Conservation (phyloP, 2,797 vertebrate genomes). For the Melanotaenia maccullochi region DNA sequence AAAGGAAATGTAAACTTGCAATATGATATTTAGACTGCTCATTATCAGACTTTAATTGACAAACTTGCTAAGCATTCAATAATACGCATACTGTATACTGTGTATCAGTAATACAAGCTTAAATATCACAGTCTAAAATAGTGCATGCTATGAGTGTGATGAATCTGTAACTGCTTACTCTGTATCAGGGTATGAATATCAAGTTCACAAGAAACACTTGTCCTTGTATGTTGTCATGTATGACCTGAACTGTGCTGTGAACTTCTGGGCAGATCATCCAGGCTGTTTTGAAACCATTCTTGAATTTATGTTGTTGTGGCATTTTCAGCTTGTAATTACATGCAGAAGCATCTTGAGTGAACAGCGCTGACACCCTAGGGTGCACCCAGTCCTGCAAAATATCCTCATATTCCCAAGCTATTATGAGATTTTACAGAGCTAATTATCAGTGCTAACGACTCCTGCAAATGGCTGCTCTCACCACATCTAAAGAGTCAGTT, state of each 20-base stretch:
- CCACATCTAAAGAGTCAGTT: constrained; percentile 13
- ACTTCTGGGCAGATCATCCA: constrained; percentile 15
- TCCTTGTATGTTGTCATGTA: constrained; percentile 39
- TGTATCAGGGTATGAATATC: constrained; percentile 30
- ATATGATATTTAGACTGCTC: not conserved
- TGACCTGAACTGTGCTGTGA: constrained; percentile 24
- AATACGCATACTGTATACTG: not conserved
- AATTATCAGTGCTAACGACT: constrained; percentile 55
- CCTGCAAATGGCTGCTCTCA: constrained; percentile 28
- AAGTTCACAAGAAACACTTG: constrained; percentile 28
- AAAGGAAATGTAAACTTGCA: not conserved
- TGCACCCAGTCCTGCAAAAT: constrained; percentile 35
- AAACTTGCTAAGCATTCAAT: not conserved
- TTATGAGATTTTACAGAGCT: constrained; percentile 46
- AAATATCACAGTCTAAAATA: constrained; percentile 10
- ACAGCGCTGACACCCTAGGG: constrained; percentile 40
- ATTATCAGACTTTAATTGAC: not conserved
- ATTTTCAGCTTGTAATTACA: constrained; percentile 46
- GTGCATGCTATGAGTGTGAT: constrained; percentile 14
- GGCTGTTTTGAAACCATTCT: constrained; percentile 25
- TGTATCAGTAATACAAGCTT: constrained; percentile 17
- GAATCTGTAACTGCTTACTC: constrained; percentile 16
- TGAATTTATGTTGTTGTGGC: constrained; percentile 33
- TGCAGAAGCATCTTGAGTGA: constrained; percentile 34
- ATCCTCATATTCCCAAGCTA: constrained; percentile 34